Evolutionary conservation across 2,888 invertebrate species (phyloP).

Genomic region (Pseudolycoriella hygida): DNA sequence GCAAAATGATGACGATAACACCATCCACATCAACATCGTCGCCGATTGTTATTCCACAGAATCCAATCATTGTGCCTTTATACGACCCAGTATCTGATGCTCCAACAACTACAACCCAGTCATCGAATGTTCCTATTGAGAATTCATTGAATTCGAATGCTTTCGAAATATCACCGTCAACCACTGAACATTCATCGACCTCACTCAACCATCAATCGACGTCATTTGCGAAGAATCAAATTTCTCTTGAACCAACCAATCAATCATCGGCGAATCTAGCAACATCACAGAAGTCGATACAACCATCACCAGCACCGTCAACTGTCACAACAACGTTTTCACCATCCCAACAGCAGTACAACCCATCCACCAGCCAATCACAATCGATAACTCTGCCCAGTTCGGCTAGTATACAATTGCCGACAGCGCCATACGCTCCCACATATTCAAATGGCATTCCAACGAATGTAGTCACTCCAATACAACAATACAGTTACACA

Average conservation of each 20-base stretch:
- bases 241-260: background rate
- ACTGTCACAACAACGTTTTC: background rate
- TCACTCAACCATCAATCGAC: background rate
- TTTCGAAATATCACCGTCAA: background rate
- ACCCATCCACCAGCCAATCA: background rate
- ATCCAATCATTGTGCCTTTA: background rate
- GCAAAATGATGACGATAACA: constrained; percentile 12
- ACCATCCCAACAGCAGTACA: background rate
- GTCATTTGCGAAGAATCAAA: background rate
- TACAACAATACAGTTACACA: constrained; percentile 33
- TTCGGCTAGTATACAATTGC: constrained; percentile 34
- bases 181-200: background rate
- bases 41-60: background rate
- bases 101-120: background rate
- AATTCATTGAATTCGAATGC: background rate
- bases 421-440: constrained; percentile 34
- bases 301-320: background rate
- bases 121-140: background rate
- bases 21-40: background rate
- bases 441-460: constrained; percentile 43
- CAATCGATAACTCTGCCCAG: constrained; percentile 1
- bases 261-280: background rate
- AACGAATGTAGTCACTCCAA: constrained; percentile 54
- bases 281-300: background rate
- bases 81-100: background rate